Evolutionary conservation across 2,888 invertebrate genomes (phyloP), one percentile per base, ranked within the genome.

Genomic region (Metopia argyrocephala): DNA sequence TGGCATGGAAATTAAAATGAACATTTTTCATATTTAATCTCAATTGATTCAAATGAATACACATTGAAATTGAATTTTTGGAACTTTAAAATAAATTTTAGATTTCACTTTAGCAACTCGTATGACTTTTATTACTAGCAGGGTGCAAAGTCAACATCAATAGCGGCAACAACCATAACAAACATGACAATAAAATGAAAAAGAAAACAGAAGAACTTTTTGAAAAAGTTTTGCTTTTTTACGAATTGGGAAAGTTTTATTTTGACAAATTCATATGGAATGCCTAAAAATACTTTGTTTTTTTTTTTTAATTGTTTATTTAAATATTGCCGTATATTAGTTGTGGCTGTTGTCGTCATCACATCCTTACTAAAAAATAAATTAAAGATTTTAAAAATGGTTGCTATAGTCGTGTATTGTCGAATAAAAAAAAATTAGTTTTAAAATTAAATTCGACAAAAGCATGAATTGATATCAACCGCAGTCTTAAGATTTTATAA

Each of bases 21-120:
- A 64, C 21, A 31, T 50, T 65, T 61, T 15, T 23, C 52, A 68
- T 68, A 54, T 68, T 54, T 68, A 56, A 68, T 68, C 27, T 56
- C 54, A 7, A 68, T 56, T 68, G 52, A 66, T 54, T 66, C 31
- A 66, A 66, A 7, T 23, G 38, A 66, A 52, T 46, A 27, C 54
- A 68, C 66, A 25, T 15, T 18, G 9, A 45, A 68, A 68, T 68
- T 68, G 18, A 56, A 68, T 68, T n/a, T n/a, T 68, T 56, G 1
- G 7, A 68, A 68, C 45, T 56, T 56, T 6, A 4, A 56, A 68
- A 23, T 20, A 3, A 56, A 68, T 68, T 52, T 56, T 25, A 45
- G 6, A 38, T 56, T n/a, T 68, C 25, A 54, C 20, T 68, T 9
- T 52, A 64, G 20, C 25, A 15, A 31, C 46, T 18, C 62, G 18